These are phyloP conservation scores for Pseudeuparius sepicola DNA, from an alignment of 2,888 invertebrate species.

Conservation along the genomic window DNA sequence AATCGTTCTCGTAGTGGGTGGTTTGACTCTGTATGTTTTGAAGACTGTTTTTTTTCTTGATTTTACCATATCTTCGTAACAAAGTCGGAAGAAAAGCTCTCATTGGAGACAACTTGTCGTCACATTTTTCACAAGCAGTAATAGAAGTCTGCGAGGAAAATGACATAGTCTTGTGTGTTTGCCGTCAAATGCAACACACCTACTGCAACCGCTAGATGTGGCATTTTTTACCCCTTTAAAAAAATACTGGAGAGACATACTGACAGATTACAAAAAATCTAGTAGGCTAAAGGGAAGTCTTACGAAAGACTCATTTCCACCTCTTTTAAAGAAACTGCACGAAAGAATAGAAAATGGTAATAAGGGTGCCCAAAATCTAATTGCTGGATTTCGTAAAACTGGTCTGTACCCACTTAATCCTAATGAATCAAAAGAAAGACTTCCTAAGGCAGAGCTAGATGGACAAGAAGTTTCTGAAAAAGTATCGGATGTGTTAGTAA, in stretches of 20 bases:
- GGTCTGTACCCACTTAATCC: slow-evolving; percentile 12
- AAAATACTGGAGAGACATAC: slow-evolving; percentile 12
- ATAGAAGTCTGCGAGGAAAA: slow-evolving; percentile 17
- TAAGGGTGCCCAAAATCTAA: slow-evolving; percentile 9
- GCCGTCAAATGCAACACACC: slow-evolving; percentile 14
- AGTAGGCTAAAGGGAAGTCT: slow-evolving; percentile 14
- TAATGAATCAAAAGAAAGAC: slow-evolving; percentile 10
- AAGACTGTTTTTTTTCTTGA: slow-evolving; percentile 22
- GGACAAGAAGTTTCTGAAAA: no score
- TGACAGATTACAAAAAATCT: slow-evolving; percentile 15
- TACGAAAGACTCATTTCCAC: slow-evolving; percentile 15
- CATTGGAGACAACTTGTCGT: no score
- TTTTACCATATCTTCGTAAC: no score
- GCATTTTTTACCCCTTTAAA: no score
- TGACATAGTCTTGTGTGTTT: slow-evolving; percentile 16
- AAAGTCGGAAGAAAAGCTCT: no score
- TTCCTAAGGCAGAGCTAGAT: no score
- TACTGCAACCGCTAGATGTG: slow-evolving; percentile 16
- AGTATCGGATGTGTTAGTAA: slow-evolving; percentile 12
- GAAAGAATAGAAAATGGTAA: slow-evolving; percentile 13
- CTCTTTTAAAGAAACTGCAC: slow-evolving; percentile 14
- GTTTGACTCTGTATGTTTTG: slow-evolving; percentile 17
- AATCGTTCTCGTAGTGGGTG: no score
- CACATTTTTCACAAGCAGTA: no score
- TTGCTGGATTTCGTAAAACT: slow-evolving; percentile 14